Conservation (phyloP, 2,797 vertebrate species). For the Monodelphis domestica region DNA sequence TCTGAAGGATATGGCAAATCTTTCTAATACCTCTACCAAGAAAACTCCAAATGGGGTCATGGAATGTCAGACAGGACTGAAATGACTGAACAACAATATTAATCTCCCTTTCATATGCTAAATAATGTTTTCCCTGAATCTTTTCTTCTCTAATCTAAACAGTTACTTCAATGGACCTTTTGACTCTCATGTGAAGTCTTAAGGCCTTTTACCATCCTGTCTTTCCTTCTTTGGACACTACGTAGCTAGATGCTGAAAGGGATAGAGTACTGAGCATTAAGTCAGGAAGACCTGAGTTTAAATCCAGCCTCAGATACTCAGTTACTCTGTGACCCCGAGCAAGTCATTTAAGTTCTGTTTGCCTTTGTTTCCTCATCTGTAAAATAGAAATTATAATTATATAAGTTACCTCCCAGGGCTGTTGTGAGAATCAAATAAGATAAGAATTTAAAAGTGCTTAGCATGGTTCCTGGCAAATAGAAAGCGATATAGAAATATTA, state of each 20-base stretch:
- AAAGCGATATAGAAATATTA: neutral
- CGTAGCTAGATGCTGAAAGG: neutral
- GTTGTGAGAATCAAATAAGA: neutral
- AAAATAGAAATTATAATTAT: neutral
- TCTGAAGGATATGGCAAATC: neutral
- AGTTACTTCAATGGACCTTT: neutral
- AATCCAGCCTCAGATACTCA: neutral
- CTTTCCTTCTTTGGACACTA: neutral
- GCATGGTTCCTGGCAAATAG: neutral
- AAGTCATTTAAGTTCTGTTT: neutral
- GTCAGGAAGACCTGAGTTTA: neutral
- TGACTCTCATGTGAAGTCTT: neutral
- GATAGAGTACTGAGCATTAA: neutral
- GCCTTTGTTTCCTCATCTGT: neutral
- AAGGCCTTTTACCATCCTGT: neutral
- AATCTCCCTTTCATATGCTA: neutral
- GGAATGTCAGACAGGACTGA: neutral
- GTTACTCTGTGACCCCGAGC: neutral
- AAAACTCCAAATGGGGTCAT: neutral
- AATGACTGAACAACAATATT: neutral
- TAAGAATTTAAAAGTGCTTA: neutral
- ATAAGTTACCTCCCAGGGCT: neutral
- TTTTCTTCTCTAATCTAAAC: neutral
- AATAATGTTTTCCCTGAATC: neutral
- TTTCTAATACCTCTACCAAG: neutral